Evolutionary conservation across 2,888 invertebrate species (phyloP), one percentile per base, ranked within the genome.

Genomic region (Leucania comma): DNA sequence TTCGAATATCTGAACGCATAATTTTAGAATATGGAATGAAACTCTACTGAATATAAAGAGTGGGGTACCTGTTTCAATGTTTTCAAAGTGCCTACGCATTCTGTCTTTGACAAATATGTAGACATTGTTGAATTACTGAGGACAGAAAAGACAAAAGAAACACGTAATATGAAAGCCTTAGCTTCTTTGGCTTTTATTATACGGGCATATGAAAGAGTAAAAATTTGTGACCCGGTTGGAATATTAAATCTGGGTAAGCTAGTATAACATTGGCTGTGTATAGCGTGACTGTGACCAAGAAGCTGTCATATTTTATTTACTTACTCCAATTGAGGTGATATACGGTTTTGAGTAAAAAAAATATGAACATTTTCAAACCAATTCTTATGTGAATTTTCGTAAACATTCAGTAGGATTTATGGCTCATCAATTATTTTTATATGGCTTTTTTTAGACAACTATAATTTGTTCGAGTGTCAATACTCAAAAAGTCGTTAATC

Each of bases 1-100:
- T 91, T 91, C 86, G 85, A 91, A 90, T 90, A 91, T 86, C 83
- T 90, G 89, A 87, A 88, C 87, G 88, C 89, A 93, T 93, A 93
- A 92, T 92, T 93, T 92, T 93, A 90, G 91, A 92, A 92, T 94
- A 92, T 90, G 88, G 89, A 93, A 93, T 90, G 90, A 87, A 90
- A 91, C 88, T 91, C 86, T 84, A 89, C 90, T 89, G 90, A 89
- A 91, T 82, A 91, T 89, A 90, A 89, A 90, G 88, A 84, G 78
- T 80, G 80, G 70, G 72, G 88, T 91, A 92, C 93, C 92, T 92
- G 91, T 90, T 91, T 87, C 89, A 91, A 89, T 90, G 89, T 91
- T 88, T 84, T 88, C 86, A 89, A 90, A 93, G 91, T 93, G 92
- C 90, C 90, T 90, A 90, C 89, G 88, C 89, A 88, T 87, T 86